These are phyloP conservation scores for Phrynocephalus guinanensis DNA, from an alignment of 2,797 vertebrate genomes.

Conservation along the genomic window DNA sequence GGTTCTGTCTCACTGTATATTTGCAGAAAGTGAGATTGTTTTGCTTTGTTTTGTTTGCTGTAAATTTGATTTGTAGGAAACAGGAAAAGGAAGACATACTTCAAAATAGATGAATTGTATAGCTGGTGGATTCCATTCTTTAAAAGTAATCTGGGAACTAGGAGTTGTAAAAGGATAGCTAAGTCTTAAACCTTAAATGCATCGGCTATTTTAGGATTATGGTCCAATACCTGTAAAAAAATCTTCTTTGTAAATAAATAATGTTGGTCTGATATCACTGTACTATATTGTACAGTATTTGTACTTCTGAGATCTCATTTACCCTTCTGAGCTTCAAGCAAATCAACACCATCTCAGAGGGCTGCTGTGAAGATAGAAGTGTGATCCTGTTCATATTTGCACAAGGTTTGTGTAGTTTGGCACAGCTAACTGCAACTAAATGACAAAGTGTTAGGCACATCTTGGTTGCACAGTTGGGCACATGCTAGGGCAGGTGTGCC, in stretches of 20 bases:
- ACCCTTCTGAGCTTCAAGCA: background rate
- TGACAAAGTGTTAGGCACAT: no score
- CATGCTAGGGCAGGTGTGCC: no score
- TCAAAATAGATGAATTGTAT: conserved; percentile 21
- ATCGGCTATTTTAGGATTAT: conserved; percentile 1
- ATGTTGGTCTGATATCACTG: background rate
- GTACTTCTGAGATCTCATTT: background rate
- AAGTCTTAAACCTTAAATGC: conserved; percentile 6
- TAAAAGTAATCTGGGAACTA: background rate
- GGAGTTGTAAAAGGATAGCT: background rate
- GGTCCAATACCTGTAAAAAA: background rate
- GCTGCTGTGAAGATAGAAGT: background rate
- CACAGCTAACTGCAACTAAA: no score
- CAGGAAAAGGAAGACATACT: conserved; percentile 33
- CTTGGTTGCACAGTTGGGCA: no score
- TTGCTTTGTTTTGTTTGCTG: conserved; percentile 36
- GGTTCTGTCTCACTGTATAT: conserved; percentile 37
- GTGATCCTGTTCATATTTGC: no score
- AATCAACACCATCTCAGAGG: background rate
- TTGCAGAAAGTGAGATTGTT: conserved; percentile 40
- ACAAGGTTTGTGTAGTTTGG: no score
- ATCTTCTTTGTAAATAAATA: background rate
- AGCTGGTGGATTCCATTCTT: background rate
- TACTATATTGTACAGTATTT: background rate
- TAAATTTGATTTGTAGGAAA: conserved; percentile 40